Evolutionary conservation across 2,888 invertebrate genomes (phyloP).

Genomic region (Serrognathus titanus): DNA sequence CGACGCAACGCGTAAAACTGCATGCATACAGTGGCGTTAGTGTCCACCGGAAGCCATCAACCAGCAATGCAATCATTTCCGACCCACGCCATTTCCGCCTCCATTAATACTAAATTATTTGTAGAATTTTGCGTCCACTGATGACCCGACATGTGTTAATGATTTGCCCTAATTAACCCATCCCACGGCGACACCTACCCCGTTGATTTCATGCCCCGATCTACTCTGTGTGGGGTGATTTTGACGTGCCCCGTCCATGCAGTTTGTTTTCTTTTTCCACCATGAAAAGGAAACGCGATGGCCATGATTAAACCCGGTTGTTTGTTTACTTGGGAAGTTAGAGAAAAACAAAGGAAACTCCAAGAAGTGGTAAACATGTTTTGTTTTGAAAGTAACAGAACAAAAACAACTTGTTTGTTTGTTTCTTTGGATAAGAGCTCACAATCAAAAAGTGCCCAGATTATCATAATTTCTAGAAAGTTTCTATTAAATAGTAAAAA

Average conservation of each 20-base stretch:
- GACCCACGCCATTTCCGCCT: conserved; percentile 45
- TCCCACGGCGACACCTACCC: conserved; percentile 30
- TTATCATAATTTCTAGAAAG: too few relatives aligned
- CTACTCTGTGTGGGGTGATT: conserved; percentile 3
- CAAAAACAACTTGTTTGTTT: too few relatives aligned
- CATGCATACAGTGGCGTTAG: conserved; percentile 7
- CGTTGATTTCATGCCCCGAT: conserved; percentile 11
- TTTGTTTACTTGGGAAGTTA: neutral
- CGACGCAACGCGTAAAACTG: conserved; percentile 7
- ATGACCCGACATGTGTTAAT: conserved; percentile 50
- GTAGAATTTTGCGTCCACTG: conserved; percentile 44
- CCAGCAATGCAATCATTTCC: conserved; percentile 47
- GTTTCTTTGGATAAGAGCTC: too few relatives aligned
- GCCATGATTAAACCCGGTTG: neutral
- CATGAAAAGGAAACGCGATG: too few relatives aligned
- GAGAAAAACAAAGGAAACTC: too few relatives aligned
- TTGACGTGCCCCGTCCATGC: neutral
- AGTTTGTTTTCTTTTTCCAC: neutral
- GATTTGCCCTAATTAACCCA: conserved; percentile 52
- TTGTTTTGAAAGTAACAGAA: too few relatives aligned
- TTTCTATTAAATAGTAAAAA: too few relatives aligned
- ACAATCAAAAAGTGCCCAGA: too few relatives aligned
- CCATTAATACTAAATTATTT: conserved; percentile 50
- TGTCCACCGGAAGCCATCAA: conserved; percentile 40
- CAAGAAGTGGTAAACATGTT: too few relatives aligned